Evolutionary conservation across 2,888 invertebrate species (phyloP).

Genomic region (Emmelina monodactyla): DNA sequence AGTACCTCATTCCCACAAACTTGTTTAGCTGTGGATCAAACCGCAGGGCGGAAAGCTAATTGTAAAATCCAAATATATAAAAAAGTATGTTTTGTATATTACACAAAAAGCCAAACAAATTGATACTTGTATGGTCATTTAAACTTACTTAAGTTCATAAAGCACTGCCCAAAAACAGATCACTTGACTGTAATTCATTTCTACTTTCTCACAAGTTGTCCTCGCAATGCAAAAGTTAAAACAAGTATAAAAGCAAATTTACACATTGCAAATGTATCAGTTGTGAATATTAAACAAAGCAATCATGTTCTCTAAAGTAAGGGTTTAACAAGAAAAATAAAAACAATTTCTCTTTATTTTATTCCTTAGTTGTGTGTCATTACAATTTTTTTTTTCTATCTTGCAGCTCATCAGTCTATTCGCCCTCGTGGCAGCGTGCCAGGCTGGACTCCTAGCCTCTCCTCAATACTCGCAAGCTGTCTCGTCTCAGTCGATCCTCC

Average conservation of each 20-base stretch:
- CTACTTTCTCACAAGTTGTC: slow-evolving; percentile 10
- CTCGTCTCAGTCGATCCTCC: slow-evolving; percentile 55
- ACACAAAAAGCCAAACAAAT: too few relatives aligned
- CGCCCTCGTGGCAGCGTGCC: slow-evolving; percentile 43
- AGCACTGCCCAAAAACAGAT: too few relatives aligned
- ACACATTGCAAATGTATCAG: slow-evolving; percentile 9
- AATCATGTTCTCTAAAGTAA: slow-evolving; percentile 20
- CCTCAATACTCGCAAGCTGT: slow-evolving; percentile 51
- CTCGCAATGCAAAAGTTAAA: slow-evolving; percentile 10
- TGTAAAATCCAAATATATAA: too few relatives aligned
- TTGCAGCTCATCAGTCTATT: background rate
- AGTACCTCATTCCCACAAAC: too few relatives aligned
- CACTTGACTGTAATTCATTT: too few relatives aligned
- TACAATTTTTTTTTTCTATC: background rate
- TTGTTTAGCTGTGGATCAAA: too few relatives aligned
- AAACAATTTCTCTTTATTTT: background rate
- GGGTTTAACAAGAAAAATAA: slow-evolving; percentile 3
- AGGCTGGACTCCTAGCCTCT: slow-evolving; percentile 33
- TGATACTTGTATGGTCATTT: too few relatives aligned
- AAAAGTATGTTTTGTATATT: too few relatives aligned
- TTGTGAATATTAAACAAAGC: slow-evolving; percentile 7
- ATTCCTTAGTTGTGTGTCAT: background rate
- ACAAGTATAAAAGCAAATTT: slow-evolving; percentile 8
- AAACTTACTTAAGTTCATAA: too few relatives aligned
- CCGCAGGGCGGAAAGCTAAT: too few relatives aligned